Conservation (phyloP, 2,888 invertebrate genomes). For the Drosophila peninsularis region DNA sequence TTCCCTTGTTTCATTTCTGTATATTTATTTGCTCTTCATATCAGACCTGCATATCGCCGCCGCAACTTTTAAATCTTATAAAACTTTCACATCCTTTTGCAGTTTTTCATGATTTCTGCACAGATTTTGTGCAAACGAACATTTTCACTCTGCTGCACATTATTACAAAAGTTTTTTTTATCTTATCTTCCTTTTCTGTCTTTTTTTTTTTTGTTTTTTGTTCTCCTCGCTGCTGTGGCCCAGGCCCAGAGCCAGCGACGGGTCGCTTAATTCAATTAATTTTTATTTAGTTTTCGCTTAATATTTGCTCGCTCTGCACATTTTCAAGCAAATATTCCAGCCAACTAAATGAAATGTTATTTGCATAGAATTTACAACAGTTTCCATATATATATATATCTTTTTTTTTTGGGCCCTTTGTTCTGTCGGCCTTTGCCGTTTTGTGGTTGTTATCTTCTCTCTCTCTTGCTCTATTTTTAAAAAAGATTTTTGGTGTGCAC, state of each 20-base stretch:
- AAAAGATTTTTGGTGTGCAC: slow-evolving; percentile 45
- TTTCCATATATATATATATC: slow-evolving; percentile 7
- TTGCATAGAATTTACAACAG: slow-evolving; percentile 70
- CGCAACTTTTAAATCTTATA: slow-evolving; percentile 59
- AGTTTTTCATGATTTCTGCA: slow-evolving; percentile 51
- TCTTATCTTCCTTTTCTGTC: slow-evolving; percentile 17
- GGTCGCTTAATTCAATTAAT: slow-evolving; percentile 76
- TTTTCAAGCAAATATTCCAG: slow-evolving; percentile 72
- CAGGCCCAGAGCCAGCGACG: slow-evolving; percentile 44
- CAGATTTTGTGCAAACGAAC: slow-evolving; percentile 63
- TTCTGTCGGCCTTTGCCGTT: slow-evolving; percentile 17
- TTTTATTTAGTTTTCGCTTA: slow-evolving; percentile 77
- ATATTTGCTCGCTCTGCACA: slow-evolving; percentile 73
- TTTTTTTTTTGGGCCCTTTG: slow-evolving; percentile 44
- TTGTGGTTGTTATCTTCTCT: slow-evolving; percentile 11
- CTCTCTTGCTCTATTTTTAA: not conserved
- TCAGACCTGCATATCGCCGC: slow-evolving; percentile 18
- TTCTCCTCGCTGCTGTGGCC: slow-evolving; percentile 21
- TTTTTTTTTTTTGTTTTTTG: slow-evolving; percentile 15
- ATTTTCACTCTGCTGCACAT: slow-evolving; percentile 62
- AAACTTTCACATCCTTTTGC: slow-evolving; percentile 61
- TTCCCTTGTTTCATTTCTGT: slow-evolving; percentile 5
- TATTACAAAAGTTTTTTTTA: slow-evolving; percentile 51
- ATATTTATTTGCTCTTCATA: slow-evolving; percentile 21
- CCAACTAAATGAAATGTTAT: slow-evolving; percentile 76